Conservation (phyloP, 2,888 invertebrate species). For the Heterodera filipjevi region DNA sequence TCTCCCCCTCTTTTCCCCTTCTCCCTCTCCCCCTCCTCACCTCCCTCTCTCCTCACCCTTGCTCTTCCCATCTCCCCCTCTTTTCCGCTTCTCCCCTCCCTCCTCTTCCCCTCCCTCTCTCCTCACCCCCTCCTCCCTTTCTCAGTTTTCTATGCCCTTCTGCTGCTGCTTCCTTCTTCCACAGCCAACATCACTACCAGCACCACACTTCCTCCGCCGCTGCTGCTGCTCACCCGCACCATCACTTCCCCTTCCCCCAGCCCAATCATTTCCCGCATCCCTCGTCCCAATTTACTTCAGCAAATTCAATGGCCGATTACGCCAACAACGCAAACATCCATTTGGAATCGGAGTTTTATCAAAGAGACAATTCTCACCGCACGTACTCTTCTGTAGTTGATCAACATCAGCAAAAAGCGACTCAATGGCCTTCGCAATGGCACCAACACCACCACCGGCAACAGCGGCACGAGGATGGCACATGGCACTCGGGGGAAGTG, state of each 20-base stretch:
- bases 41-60: no score
- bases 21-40: no score
- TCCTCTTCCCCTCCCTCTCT: no score
- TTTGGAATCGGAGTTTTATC: background rate
- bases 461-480: background rate
- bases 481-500: background rate
- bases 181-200: background rate
- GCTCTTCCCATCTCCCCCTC: no score
- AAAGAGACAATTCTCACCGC: background rate
- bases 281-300: background rate
- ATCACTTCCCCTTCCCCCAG: background rate
- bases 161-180: background rate
- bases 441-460: background rate
- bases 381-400: background rate
- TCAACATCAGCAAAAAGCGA: background rate
- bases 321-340: constrained; percentile 7
- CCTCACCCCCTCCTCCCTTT: background rate
- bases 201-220: background rate
- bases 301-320: background rate
- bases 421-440: background rate
- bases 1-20: no score
- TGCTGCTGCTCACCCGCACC: background rate
- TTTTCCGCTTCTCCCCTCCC: no score
- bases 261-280: background rate
- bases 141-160: background rate